Evolutionary conservation across 2,888 invertebrate genomes (phyloP).

Genomic region (Pasiphila rectangulata): DNA sequence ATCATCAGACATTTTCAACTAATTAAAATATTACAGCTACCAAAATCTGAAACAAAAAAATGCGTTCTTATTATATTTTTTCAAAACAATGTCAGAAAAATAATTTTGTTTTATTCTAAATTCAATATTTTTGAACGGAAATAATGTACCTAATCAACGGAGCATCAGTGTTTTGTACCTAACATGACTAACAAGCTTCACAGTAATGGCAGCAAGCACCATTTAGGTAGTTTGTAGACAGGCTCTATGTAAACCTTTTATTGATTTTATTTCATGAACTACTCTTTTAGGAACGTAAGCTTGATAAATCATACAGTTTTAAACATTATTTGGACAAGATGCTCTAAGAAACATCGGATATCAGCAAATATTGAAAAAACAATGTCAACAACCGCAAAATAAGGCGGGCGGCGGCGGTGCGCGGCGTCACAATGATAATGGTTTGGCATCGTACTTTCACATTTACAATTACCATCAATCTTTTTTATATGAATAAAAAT

Average conservation of each 20-base stretch:
- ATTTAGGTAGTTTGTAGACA: neutral
- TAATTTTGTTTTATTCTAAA: too few species aligned
- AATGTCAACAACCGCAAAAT: constrained; percentile 52
- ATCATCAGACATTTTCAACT: constrained; percentile 74
- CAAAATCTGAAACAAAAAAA: constrained; percentile 44
- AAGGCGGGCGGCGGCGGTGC: constrained; percentile 32
- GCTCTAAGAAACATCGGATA: neutral
- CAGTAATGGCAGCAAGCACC: constrained; percentile 6
- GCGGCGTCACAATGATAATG: constrained; percentile 20
- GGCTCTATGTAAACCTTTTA: neutral
- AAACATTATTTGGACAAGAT: neutral
- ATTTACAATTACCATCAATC: neutral
- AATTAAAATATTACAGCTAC: constrained; percentile 41
- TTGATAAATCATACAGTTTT: neutral
- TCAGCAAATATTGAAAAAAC: constrained; percentile 39
- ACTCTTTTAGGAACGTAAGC: neutral
- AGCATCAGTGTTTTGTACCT: too few species aligned
- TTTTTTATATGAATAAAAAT: neutral
- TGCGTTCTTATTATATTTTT: too few species aligned
- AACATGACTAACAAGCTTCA: constrained; percentile 4
- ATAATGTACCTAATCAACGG: too few species aligned
- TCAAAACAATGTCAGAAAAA: neutral
- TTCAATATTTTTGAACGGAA: too few species aligned
- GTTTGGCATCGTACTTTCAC: constrained; percentile 7
- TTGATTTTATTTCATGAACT: constrained; percentile 1